A percentile compares a stretch with the other conserved stretches of the same genome.
phyloP scores from a whole-genome alignment of 2,113 vertebrate genomes.

The Sebastes fasciatus region DNA sequence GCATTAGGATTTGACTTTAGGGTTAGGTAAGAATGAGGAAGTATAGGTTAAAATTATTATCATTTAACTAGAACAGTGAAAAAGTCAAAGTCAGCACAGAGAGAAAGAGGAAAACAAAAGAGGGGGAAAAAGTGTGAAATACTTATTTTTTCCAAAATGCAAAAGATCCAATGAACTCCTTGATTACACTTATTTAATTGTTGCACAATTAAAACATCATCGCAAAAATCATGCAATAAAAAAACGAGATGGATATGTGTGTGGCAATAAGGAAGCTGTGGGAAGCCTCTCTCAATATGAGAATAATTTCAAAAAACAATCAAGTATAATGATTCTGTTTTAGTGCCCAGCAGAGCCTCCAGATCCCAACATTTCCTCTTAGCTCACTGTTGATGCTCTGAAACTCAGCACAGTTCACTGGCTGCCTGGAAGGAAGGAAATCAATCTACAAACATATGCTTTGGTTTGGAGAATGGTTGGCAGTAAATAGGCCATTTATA shows the following conservation, averaged over 20 bases:
- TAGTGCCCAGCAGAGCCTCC: slow-evolving; percentile 12
- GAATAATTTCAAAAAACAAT: slow-evolving; percentile 35
- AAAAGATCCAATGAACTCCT: not conserved
- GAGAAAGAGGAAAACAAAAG: not conserved
- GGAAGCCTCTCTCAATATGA: not conserved
- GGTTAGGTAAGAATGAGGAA: slow-evolving; percentile 1
- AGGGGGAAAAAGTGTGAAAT: no score
- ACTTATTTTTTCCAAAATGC: no score
- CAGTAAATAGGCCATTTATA: slow-evolving; percentile 43
- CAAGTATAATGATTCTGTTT: slow-evolving; percentile 14
- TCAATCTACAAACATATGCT: slow-evolving; percentile 38
- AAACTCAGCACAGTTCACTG: slow-evolving; percentile 32
- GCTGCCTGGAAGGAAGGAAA: slow-evolving; percentile 38
- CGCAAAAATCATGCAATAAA: not conserved
- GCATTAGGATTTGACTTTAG: not conserved
- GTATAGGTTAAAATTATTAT: not conserved
- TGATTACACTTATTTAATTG: not conserved
- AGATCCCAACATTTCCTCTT: slow-evolving; percentile 8
- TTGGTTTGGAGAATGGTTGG: slow-evolving; percentile 13
- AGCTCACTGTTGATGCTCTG: slow-evolving; percentile 20
- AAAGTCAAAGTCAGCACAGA: not conserved
- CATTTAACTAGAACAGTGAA: not conserved
- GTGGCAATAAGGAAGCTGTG: not conserved
- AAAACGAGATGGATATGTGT: not conserved
- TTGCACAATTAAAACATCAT: not conserved